Evolutionary conservation across 2,888 invertebrate species (phyloP), one percentile per base, ranked within the genome.

Genomic region (Acrobasis suavella): DNA sequence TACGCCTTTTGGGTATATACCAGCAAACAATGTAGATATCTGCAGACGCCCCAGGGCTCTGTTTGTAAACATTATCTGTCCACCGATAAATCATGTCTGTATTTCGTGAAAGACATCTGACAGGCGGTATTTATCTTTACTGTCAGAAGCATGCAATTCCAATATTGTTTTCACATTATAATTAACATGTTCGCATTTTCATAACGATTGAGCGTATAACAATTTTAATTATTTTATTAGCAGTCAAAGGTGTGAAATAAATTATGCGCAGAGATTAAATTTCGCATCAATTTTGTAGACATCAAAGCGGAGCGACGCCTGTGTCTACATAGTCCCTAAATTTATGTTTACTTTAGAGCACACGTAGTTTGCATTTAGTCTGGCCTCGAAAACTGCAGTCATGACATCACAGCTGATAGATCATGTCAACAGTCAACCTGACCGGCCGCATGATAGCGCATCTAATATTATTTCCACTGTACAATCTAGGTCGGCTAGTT

Each of bases 321-420:
- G n/a, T 58, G 12, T 39, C 32, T 8, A 16, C 12, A 22, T 8
- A 54, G 37, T 54, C n/a, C 32, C 32, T 54, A 55, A n/a, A 55
- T 7, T 15, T 8, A 10, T 38, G 38, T 38, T 38, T 38, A 38
- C 10, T 55, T 55, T 55, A 38, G 37, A 55, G 16, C 22, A 42
- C 52, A 60, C 22, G 32, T 12, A 62, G 55, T 62, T 62, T 62
- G 54, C 61, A 55, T 37, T 62, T 37, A 32, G 80, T 76, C 78
- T 82, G 81, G 76, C 81, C 80, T 80, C 77, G 76, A 65, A 60
- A 63, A 69, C 58, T 73, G 76, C 76, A 67, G 65, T 62, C 64
- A 67, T 80, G 81, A 80, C 81, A 80, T 83, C 82, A 81, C 72
- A 63, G 68, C 67, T 71, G 77, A 82, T 80, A 78, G 76, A 83